phyloP scores from a whole-genome alignment of 2,797 vertebrate species.

The Chiloscyllium punctatum region DNA sequence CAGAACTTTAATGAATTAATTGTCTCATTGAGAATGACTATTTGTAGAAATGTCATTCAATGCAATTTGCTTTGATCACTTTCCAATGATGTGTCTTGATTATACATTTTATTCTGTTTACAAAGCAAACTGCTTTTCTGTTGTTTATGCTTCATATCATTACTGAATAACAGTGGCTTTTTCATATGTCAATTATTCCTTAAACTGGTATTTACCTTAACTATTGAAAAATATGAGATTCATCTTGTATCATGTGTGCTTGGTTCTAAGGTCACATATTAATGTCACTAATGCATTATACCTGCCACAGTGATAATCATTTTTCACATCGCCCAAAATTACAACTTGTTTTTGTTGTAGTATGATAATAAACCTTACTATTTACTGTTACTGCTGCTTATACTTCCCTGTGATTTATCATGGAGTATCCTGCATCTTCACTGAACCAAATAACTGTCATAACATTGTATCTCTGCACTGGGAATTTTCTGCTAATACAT shows the following conservation, averaged over 20 bases:
- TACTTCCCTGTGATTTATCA: not conserved
- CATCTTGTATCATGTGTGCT: not conserved
- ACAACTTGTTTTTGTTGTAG: not conserved
- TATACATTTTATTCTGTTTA: not conserved
- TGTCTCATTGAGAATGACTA: not conserved
- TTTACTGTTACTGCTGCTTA: not conserved
- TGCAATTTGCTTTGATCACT: not conserved
- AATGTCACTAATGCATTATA: not conserved
- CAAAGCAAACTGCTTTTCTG: not conserved
- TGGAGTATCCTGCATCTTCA: not conserved
- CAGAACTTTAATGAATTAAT: not conserved
- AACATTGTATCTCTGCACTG: not conserved
- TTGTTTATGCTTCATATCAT: not conserved
- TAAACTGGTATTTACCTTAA: not conserved
- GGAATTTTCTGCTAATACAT: not conserved
- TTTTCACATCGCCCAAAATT: not conserved
- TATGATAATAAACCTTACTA: not conserved
- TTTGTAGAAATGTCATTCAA: not conserved
- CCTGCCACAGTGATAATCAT: not conserved
- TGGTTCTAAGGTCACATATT: not conserved
- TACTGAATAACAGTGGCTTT: not conserved
- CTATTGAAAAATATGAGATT: not conserved
- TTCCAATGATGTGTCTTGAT: not conserved
- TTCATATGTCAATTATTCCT: not conserved
- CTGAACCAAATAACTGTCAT: not conserved